Conservation (phyloP, 2,888 invertebrate genomes). For the Agrochola litura region DNA sequence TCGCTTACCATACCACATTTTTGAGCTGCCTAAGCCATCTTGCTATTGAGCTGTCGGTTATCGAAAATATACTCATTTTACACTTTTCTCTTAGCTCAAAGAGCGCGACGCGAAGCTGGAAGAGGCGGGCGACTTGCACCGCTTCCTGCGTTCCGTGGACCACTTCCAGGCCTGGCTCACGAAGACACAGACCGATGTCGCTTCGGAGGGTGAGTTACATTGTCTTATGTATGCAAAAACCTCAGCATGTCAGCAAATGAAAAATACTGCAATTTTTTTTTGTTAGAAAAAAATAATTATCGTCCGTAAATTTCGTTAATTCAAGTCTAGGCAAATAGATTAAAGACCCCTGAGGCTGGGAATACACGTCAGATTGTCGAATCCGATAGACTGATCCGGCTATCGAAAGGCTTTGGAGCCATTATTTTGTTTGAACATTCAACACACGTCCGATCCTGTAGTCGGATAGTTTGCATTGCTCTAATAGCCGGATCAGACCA, state of each 20-base stretch:
- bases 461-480: too few species aligned
- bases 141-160: constrained; percentile 99
- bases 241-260: not conserved
- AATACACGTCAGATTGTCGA: too few species aligned
- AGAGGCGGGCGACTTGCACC: constrained; percentile 99
- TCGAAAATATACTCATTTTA: not conserved
- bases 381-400: too few species aligned
- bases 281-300: not conserved
- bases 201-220: constrained; percentile 93
- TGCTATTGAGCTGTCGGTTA: too few species aligned
- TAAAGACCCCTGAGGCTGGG: not conserved
- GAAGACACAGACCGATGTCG: constrained; percentile 99
- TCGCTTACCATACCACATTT: too few species aligned
- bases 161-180: constrained; percentile 99
- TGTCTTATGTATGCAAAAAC: not conserved
- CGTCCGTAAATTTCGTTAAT: not conserved
- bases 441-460: too few species aligned
- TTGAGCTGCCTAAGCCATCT: too few species aligned
- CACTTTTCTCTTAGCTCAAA: constrained; percentile 92
- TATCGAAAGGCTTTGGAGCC: too few species aligned
- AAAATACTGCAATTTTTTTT: not conserved
- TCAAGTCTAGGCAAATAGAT: too few species aligned
- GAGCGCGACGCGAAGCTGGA: constrained; percentile 99
- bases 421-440: too few species aligned
- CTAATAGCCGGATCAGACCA: too few species aligned